A percentile compares a stretch with the other conserved stretches of the same genome.
phyloP scores from a whole-genome alignment of 2,797 vertebrate species.

The Phaenicophaeus curvirostris region DNA sequence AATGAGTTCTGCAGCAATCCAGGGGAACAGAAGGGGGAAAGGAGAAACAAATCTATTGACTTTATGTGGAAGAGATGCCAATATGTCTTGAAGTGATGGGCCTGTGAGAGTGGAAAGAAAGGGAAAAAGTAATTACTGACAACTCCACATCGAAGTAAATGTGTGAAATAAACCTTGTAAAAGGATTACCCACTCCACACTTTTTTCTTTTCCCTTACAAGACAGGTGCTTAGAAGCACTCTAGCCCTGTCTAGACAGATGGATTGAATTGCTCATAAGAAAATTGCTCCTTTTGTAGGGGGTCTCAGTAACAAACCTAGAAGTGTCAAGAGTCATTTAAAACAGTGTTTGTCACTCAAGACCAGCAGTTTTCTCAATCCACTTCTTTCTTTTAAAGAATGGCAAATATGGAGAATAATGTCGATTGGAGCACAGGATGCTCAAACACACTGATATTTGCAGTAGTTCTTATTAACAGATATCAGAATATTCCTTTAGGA shows the following conservation, averaged over 20 bases:
- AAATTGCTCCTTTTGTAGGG: constrained; percentile 17
- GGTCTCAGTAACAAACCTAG: neutral
- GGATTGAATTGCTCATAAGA: constrained; percentile 13
- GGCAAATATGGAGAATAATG: neutral
- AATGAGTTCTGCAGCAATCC: neutral
- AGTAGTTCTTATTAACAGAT: neutral
- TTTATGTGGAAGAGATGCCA: neutral
- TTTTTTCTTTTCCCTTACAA: neutral
- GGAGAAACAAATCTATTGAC: neutral
- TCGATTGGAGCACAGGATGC: neutral
- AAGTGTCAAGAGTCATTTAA: neutral
- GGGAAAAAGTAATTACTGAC: neutral
- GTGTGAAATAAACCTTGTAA: constrained; percentile 21
- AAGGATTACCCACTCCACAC: neutral
- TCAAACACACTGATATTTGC: neutral
- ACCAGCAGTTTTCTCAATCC: neutral
- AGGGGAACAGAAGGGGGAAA: neutral
- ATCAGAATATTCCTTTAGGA: neutral
- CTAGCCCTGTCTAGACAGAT: constrained; percentile 32
- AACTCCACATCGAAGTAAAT: constrained; percentile 8
- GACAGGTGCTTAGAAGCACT: neutral
- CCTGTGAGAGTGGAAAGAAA: constrained; percentile 12
- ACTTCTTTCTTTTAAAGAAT: neutral
- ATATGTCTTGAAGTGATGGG: neutral
- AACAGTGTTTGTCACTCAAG: neutral